Evolutionary conservation across 2,113 vertebrate genomes (phyloP).

Genomic region (Mesoclemmys tuberculata): DNA sequence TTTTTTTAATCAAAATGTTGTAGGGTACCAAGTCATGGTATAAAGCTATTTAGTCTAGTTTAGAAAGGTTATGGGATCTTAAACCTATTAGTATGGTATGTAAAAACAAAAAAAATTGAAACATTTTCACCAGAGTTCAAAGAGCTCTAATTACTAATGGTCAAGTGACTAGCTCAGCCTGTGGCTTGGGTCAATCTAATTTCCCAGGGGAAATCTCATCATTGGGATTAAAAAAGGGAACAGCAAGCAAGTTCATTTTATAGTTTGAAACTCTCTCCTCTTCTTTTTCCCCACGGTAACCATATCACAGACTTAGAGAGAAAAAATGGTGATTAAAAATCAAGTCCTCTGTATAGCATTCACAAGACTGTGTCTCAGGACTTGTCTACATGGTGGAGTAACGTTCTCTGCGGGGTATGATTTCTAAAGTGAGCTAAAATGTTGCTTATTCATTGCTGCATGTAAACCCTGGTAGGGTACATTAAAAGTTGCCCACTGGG

Average conservation of each 20-base stretch:
- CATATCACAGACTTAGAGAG: background rate
- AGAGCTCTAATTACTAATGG: background rate
- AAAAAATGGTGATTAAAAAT: background rate
- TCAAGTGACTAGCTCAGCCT: background rate
- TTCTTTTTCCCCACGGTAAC: too few species aligned
- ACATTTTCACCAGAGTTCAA: background rate
- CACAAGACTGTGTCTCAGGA: background rate
- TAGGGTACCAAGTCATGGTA: background rate
- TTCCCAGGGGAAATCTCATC: background rate
- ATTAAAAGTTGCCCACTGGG: too few species aligned
- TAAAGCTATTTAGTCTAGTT: background rate
- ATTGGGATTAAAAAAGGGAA: background rate
- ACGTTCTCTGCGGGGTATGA: too few species aligned
- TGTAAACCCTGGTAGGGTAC: too few species aligned
- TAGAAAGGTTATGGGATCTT: background rate
- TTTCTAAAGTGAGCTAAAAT: too few species aligned
- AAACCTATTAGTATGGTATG: background rate
- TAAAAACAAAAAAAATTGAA: background rate
- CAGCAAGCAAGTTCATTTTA: background rate
- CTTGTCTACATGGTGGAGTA: too few species aligned
- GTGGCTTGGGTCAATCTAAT: background rate
- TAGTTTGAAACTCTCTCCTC: background rate
- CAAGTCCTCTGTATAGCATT: background rate
- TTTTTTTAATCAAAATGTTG: background rate
- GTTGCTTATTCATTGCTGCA: too few species aligned